Evolutionary conservation across 2,888 invertebrate genomes (phyloP).

Genomic region (Stenchaetothrips biformis): DNA sequence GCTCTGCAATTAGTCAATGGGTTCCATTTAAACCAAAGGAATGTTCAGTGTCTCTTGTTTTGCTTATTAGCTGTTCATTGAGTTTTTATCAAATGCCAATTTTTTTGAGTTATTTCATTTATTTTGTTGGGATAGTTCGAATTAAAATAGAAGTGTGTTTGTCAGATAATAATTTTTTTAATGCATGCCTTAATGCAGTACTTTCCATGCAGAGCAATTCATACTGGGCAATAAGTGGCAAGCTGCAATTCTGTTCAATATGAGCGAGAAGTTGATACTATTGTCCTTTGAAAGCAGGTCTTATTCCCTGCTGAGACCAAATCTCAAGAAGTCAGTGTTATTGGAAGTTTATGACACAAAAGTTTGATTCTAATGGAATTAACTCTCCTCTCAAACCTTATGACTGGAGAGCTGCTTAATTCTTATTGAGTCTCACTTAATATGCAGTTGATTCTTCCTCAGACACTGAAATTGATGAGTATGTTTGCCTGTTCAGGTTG

Average conservation of each 20-base stretch:
- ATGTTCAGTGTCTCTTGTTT: too few relatives aligned
- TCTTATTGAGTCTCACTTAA: too few relatives aligned
- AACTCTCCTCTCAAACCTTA: too few relatives aligned
- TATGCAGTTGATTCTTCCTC: too few relatives aligned
- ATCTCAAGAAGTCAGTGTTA: neutral
- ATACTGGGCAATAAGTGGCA: neutral
- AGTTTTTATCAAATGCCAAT: neutral
- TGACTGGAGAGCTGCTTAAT: too few relatives aligned
- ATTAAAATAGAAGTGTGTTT: neutral
- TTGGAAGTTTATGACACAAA: too few relatives aligned
- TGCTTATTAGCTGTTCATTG: neutral
- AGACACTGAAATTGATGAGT: neutral
- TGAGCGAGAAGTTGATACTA: too few relatives aligned
- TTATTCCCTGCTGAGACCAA: neutral
- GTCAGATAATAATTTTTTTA: neutral
- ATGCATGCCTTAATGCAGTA: slow-evolving; percentile 14
- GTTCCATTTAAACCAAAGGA: too few relatives aligned
- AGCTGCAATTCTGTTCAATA: too few relatives aligned
- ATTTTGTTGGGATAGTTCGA: neutral
- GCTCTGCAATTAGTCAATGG: too few relatives aligned
- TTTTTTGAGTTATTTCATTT: neutral
- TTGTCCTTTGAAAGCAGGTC: neutral
- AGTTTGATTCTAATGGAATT: too few relatives aligned
- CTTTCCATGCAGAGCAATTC: neutral
- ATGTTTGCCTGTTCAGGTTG: neutral